A percentile compares a stretch with the other conserved stretches of the same genome.
These are phyloP conservation scores for Lepidonotus clava DNA, from an alignment of 2,888 invertebrate genomes.

Conservation along the genomic window DNA sequence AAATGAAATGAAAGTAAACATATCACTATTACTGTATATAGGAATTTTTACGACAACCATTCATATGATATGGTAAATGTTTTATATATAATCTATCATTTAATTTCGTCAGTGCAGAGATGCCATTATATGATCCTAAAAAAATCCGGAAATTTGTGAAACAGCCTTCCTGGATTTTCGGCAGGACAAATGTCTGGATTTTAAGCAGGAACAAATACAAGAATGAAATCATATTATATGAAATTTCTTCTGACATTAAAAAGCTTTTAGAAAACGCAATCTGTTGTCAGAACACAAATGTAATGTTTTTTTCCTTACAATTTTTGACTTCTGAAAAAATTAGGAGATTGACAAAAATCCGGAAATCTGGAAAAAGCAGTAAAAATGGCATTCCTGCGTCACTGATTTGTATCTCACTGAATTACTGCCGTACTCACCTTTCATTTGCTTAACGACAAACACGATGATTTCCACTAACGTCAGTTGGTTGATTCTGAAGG, in stretches of 20 bases:
- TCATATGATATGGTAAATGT: too few species aligned
- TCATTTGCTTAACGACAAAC: conserved; percentile 75
- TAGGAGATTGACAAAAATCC: neutral
- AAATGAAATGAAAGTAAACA: conserved; percentile 63
- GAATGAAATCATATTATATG: too few species aligned
- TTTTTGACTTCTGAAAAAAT: too few species aligned
- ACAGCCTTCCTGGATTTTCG: too few species aligned
- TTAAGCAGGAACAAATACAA: too few species aligned
- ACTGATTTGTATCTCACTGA: too few species aligned
- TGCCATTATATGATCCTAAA: too few species aligned
- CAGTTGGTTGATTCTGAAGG: conserved; percentile 93
- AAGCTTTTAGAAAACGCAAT: neutral
- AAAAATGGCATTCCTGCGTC: neutral
- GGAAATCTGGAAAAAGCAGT: neutral
- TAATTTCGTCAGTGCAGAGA: too few species aligned
- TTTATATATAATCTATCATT: too few species aligned
- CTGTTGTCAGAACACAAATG: neutral
- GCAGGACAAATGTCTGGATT: too few species aligned
- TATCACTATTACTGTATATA: neutral
- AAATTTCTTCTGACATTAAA: neutral
- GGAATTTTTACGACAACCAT: too few species aligned
- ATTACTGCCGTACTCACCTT: conserved; percentile 68
- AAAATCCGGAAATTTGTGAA: too few species aligned
- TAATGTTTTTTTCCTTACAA: neutral
- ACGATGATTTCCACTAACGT: conserved; percentile 91